Conservation (phyloP, 2,113 vertebrate genomes). For the Gnathonemus echidnorhynchus region DNA sequence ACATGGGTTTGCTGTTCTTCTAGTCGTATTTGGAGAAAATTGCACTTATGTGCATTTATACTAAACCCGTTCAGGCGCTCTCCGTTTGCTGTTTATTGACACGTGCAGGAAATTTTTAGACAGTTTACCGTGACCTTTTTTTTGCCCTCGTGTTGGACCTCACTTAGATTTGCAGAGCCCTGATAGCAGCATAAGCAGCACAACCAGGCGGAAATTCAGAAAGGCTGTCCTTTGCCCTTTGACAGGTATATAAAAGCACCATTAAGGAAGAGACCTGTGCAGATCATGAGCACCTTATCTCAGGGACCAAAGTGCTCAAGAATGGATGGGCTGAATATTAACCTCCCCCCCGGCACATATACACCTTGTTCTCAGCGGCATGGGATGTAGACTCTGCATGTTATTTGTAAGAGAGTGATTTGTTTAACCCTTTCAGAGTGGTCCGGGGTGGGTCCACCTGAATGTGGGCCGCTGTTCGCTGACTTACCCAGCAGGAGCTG, state of each 20-base stretch:
- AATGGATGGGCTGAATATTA: background rate
- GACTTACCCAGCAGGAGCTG: slow-evolving; percentile 76
- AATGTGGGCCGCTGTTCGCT: background rate
- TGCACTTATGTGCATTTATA: background rate
- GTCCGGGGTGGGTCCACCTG: background rate
- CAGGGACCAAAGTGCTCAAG: background rate
- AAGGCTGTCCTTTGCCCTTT: background rate
- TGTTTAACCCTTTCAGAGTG: background rate
- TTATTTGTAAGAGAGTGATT: background rate
- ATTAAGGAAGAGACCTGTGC: background rate
- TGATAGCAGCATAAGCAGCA: background rate
- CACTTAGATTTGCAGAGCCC: background rate
- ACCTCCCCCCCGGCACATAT: background rate
- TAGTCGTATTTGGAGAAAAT: background rate
- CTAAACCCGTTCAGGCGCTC: background rate
- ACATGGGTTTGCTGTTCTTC: background rate
- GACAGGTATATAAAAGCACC: background rate
- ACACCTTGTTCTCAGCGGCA: background rate
- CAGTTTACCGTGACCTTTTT: background rate
- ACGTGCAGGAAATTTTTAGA: background rate
- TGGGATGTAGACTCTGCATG: background rate
- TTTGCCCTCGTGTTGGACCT: background rate
- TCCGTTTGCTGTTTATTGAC: background rate
- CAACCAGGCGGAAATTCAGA: background rate
- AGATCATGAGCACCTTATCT: background rate